phyloP scores from a whole-genome alignment of 2,113 vertebrate genomes.

The Haliaeetus leucogaster region DNA sequence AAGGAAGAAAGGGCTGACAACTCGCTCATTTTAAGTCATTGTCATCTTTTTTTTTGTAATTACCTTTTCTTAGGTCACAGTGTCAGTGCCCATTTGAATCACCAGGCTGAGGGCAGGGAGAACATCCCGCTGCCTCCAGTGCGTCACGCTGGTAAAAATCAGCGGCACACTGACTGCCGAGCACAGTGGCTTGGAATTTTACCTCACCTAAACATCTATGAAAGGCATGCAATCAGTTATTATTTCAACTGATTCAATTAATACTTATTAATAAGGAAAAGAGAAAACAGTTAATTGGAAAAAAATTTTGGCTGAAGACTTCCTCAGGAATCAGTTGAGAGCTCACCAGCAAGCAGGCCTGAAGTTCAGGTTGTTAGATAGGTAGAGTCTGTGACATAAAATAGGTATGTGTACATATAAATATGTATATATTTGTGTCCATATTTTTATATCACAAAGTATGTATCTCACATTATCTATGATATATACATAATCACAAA shows the following conservation, averaged over 20 bases:
- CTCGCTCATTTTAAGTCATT: rapidly evolving
- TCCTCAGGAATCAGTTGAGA: background rate
- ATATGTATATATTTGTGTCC: background rate
- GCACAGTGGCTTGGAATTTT: background rate
- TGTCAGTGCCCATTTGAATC: too few species aligned
- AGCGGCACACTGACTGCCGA: rapidly evolving
- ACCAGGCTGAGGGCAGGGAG: background rate
- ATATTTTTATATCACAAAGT: background rate
- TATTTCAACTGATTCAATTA: background rate
- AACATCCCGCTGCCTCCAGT: background rate
- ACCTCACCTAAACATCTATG: rapidly evolving
- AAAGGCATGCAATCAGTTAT: background rate
- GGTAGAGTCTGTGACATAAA: background rate
- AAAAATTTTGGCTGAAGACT: background rate
- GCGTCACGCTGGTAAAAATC: background rate
- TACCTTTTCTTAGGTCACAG: background rate
- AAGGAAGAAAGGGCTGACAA: background rate
- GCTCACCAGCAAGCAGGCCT: background rate
- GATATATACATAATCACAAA: background rate
- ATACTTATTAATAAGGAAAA: background rate
- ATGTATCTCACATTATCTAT: background rate
- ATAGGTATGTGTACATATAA: background rate
- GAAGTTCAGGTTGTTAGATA: background rate
- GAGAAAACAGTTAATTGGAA: background rate
- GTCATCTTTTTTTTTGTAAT: background rate